phyloP scores from a whole-genome alignment of 2,888 invertebrate species.

The Xestia ashworthii region DNA sequence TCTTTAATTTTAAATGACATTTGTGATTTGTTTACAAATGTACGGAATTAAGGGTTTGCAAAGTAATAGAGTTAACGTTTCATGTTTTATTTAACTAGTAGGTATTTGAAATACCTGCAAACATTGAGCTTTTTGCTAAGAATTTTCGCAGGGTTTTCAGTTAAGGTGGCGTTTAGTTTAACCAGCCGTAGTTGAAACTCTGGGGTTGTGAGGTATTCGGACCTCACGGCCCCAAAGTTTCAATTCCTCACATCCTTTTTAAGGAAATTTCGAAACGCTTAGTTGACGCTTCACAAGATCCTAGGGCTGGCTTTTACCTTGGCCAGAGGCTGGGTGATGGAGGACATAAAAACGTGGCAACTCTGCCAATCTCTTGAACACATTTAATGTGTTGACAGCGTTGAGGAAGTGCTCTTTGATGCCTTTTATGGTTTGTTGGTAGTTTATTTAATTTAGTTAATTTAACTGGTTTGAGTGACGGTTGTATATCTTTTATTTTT shows the following conservation, averaged over 20 bases:
- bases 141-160: not conserved
- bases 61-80: not conserved
- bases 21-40: constrained; percentile 32
- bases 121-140: not conserved
- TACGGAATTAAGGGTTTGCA: not conserved
- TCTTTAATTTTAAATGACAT: constrained; percentile 42
- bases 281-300: not conserved
- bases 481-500: no score
- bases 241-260: not conserved
- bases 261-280: not conserved
- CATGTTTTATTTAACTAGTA: constrained; percentile 10
- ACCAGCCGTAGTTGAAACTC: not conserved
- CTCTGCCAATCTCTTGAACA: not conserved
- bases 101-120: not conserved
- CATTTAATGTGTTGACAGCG: not conserved
- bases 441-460: not conserved
- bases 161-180: not conserved
- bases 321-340: not conserved
- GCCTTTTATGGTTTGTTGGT: not conserved
- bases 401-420: not conserved
- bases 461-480: no score
- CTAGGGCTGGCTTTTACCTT: not conserved
- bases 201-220: not conserved
- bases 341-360: not conserved
- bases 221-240: no score